Conservation (phyloP, 2,888 invertebrate genomes). For the Matsumyia berberina region DNA sequence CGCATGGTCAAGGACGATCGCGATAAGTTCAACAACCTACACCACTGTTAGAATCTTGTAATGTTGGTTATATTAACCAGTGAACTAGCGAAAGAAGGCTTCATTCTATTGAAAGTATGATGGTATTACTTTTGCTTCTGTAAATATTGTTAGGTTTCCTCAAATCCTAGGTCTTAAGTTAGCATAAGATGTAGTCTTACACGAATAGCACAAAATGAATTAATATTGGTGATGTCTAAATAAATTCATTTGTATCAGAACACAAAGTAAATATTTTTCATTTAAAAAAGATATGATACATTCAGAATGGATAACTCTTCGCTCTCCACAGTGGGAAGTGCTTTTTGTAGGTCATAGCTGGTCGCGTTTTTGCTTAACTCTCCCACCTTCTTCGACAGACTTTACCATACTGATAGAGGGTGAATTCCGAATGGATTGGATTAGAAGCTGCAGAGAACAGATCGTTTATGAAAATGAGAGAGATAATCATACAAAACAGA, state of each 20-base stretch:
- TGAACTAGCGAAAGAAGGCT: conserved; percentile 42
- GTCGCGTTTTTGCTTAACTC: too few species aligned
- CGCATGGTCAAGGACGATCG: conserved; percentile 82
- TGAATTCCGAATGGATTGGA: too few species aligned
- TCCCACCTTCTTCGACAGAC: too few species aligned
- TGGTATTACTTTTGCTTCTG: conserved; percentile 20
- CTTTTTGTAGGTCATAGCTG: too few species aligned
- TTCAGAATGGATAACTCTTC: too few species aligned
- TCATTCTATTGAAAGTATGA: conserved; percentile 33
- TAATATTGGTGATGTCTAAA: conserved; percentile 72
- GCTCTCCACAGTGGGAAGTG: too few species aligned
- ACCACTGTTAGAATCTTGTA: conserved; percentile 80
- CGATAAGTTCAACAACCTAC: conserved; percentile 82
- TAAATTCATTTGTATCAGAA: conserved; percentile 63
- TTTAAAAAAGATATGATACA: too few species aligned
- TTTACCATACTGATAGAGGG: too few species aligned
- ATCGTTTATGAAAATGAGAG: too few species aligned
- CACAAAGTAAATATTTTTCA: background rate
- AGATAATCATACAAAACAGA: too few species aligned
- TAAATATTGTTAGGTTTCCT: conserved; percentile 43
- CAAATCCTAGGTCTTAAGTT: conserved; percentile 25
- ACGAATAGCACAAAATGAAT: conserved; percentile 71
- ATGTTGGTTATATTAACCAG: conserved; percentile 73
- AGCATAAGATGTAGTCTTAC: conserved; percentile 52
- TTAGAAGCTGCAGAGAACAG: too few species aligned